phyloP scores from a whole-genome alignment of 2,113 vertebrate species.

The Siniperca chuatsi region DNA sequence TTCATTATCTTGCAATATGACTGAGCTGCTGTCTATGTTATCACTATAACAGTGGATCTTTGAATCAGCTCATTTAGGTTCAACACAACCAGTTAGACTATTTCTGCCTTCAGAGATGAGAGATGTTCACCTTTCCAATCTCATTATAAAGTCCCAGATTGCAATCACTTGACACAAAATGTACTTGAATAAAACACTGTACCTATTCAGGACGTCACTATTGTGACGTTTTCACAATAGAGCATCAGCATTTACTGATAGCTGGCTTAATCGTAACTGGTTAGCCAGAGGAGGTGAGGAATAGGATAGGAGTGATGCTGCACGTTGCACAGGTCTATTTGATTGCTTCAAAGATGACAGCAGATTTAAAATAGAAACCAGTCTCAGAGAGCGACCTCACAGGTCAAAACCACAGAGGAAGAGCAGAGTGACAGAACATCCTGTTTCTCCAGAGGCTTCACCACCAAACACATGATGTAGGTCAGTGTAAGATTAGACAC shows the following conservation, averaged over 20 bases:
- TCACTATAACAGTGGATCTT: neutral
- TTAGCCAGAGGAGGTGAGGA: neutral
- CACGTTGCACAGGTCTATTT: neutral
- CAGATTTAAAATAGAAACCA: conserved; percentile 49
- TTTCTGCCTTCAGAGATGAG: neutral
- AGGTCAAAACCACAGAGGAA: conserved; percentile 19
- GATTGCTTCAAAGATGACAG: conserved; percentile 36
- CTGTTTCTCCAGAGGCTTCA: conserved; percentile 1
- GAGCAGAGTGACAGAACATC: conserved; percentile 37
- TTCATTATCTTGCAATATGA: neutral
- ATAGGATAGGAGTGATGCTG: neutral
- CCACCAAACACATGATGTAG: conserved; percentile 40
- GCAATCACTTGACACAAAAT: neutral
- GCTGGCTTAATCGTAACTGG: neutral
- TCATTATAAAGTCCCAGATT: neutral
- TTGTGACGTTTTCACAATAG: neutral
- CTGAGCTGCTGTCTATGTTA: too few relatives aligned
- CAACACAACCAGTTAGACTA: neutral
- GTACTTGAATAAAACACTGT: neutral
- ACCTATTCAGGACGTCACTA: neutral
- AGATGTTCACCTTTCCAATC: neutral
- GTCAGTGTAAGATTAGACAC: conserved; percentile 5
- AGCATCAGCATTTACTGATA: neutral
- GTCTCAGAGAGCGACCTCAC: neutral
- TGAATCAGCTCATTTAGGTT: neutral